phyloP scores from a whole-genome alignment of 2,888 invertebrate genomes.

The Mayetiola destructor region DNA sequence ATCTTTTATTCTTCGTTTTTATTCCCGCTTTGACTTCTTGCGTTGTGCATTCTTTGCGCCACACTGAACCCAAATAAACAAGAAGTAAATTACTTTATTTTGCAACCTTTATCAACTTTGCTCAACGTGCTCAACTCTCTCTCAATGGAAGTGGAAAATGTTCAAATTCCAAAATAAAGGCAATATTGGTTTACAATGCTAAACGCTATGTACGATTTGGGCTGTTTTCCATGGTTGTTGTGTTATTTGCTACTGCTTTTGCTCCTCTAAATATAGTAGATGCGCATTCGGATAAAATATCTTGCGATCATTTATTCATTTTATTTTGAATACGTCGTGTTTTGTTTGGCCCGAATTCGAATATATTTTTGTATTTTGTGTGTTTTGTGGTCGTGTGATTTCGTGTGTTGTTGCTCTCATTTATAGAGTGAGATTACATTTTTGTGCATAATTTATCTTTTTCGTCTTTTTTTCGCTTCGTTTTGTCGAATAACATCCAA shows the following conservation, averaged over 20 bases:
- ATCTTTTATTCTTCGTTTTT: too few species aligned
- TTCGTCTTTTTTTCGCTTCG: neutral
- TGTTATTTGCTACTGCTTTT: too few species aligned
- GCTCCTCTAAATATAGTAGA: too few species aligned
- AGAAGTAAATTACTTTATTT: slow-evolving; percentile 11
- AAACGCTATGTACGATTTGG: neutral
- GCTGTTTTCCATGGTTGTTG: too few species aligned
- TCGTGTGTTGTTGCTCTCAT: neutral
- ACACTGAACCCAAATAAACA: neutral
- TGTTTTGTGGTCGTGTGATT: neutral
- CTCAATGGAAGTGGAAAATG: too few species aligned
- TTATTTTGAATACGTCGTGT: too few species aligned
- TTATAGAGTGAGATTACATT: neutral
- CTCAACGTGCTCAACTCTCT: too few species aligned
- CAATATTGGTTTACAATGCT: neutral
- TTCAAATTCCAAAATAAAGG: neutral
- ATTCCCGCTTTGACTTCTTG: too few species aligned
- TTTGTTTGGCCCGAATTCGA: neutral
- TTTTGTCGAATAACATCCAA: too few species aligned
- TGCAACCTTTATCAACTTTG: slow-evolving; percentile 4
- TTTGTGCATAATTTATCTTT: slow-evolving; percentile 5
- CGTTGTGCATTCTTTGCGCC: too few species aligned
- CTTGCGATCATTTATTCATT: too few species aligned
- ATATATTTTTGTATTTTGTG: neutral
- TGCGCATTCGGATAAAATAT: too few species aligned